Conservation (phyloP, 2,113 vertebrate genomes). For the Vulpes ferrilata region DNA sequence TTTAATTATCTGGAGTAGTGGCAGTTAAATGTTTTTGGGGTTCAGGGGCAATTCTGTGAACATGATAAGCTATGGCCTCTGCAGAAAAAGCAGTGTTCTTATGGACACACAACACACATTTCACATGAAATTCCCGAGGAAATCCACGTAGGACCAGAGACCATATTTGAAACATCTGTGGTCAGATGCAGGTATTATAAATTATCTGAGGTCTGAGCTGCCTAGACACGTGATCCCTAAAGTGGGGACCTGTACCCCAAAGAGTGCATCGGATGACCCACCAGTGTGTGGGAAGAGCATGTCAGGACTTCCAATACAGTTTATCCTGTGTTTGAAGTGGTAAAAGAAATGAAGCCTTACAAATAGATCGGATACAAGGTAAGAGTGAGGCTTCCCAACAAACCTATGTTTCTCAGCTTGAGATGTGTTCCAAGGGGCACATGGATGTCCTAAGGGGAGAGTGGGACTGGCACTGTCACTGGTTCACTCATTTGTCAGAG, state of each 20-base stretch:
- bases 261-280: neutral
- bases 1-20: neutral
- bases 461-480: accelerated
- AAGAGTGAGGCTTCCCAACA: no score
- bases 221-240: no score
- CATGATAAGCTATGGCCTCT: neutral
- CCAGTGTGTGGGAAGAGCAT: no score
- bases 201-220: neutral
- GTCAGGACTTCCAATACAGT: neutral
- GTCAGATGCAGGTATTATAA: neutral
- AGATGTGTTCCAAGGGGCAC: neutral
- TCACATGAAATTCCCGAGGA: neutral
- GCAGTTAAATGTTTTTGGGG: neutral
- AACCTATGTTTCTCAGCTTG: neutral
- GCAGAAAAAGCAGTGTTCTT: neutral
- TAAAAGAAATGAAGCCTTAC: neutral
- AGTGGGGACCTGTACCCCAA: neutral
- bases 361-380: neutral
- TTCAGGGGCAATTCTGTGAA: neutral
- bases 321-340: neutral
- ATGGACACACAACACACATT: neutral
- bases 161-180: neutral
- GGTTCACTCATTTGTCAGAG: neutral
- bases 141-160: neutral
- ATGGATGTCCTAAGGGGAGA: neutral